Evolutionary conservation across 2,888 invertebrate genomes (phyloP).

Genomic region (Orthonevra nobilis): DNA sequence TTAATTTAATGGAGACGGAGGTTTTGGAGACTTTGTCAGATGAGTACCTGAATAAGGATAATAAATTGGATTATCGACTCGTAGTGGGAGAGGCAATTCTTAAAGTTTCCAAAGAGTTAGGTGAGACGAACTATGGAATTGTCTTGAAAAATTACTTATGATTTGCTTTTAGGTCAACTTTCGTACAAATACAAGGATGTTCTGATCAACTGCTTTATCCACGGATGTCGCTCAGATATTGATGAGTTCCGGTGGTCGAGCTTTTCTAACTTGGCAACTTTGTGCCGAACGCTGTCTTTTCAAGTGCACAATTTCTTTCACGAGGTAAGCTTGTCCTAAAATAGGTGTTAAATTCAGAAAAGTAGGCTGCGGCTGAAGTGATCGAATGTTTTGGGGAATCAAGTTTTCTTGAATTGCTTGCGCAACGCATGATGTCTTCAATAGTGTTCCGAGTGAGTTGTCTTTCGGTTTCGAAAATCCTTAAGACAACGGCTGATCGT

Average conservation of each 20-base stretch:
- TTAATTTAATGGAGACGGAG: conserved; percentile 76
- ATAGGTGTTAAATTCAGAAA: background rate
- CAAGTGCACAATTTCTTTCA: conserved; percentile 79
- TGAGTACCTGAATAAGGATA: conserved; percentile 76
- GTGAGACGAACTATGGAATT: conserved; percentile 62
- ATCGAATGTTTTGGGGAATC: too few species aligned
- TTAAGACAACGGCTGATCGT: too few species aligned
- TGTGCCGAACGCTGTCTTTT: conserved; percentile 77
- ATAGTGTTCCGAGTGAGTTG: too few species aligned
- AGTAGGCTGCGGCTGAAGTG: too few species aligned
- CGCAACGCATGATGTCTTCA: too few species aligned
- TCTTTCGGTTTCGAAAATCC: too few species aligned
- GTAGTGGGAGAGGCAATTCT: conserved; percentile 79
- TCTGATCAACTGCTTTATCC: conserved; percentile 77
- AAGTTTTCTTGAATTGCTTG: too few species aligned
- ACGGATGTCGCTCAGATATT: conserved; percentile 74
- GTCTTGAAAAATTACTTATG: background rate
- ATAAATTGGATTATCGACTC: conserved; percentile 76
- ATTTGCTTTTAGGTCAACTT: conserved; percentile 73
- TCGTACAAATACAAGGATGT: conserved; percentile 77
- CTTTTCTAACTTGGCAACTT: conserved; percentile 77
- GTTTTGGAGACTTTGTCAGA: conserved; percentile 77
- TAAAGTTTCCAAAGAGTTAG: conserved; percentile 76
- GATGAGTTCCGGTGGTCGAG: conserved; percentile 79
- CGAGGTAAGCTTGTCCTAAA: conserved; percentile 73